Evolutionary conservation across 2,888 invertebrate genomes (phyloP), one percentile per base, ranked within the genome.

Genomic region (Glaucopsyche alexis): DNA sequence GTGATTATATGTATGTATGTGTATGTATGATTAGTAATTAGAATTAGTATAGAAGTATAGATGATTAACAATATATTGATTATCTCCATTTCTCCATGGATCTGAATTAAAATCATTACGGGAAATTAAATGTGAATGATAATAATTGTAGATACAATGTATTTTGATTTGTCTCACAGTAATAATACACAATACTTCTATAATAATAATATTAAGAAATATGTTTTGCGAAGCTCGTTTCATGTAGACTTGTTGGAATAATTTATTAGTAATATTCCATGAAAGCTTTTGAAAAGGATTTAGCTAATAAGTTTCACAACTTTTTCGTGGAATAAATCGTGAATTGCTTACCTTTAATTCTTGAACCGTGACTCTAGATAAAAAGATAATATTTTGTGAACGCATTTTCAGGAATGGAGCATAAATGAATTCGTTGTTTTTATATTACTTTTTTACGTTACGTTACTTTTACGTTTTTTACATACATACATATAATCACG

Each of bases 181-280:
- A n/a, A n/a, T n/a, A n/a, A n/a, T n/a, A n/a, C n/a, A n/a, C n/a
- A n/a, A n/a, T n/a, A n/a, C n/a, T n/a, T n/a, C n/a, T n/a, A 19
- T 72, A 40, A 50, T n/a, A 19, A 45, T n/a, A 19, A 45, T 45
- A 70, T 49, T n/a, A n/a, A n/a, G n/a, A 52, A 52, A 52, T 52
- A 50, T 52, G 52, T 52, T 16, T 16, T 16, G 52, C 7, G 7
- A 40, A 16, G 9, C n/a, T 52, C 16, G 3, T 16, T 16, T 52
- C 8, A 16, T 16, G 16, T 7, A 16, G 52, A 16, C 52, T 52
- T 16, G 52, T 16, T 16, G 8, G 16, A 52, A 52, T 52, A 16
- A 52, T 52, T 52, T 52, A 16, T 52, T 52, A 8, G 52, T 16
- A 52, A 52, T 55, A 19, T 55, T 55, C 1, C 16, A 16, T 52